Conservation (phyloP, 2,113 vertebrate genomes). For the Nansenia antarctica region DNA sequence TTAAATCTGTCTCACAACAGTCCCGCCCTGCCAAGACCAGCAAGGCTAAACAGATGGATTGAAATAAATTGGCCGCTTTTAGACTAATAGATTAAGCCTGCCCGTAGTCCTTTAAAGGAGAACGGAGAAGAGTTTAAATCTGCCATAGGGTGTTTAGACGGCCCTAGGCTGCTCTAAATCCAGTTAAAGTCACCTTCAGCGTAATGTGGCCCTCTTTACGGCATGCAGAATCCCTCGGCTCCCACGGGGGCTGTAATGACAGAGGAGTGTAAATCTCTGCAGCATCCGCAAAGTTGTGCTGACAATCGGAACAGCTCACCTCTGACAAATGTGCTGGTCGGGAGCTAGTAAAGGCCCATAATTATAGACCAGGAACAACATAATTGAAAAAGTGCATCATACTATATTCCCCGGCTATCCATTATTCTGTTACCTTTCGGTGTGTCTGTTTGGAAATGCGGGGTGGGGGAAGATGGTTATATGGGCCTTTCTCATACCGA, state of each 20-base stretch:
- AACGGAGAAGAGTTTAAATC: slow-evolving; percentile 71
- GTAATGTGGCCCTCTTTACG: slow-evolving; percentile 75
- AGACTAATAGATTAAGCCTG: slow-evolving; percentile 76
- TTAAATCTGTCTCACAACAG: slow-evolving; percentile 74
- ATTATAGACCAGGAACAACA: slow-evolving; percentile 66
- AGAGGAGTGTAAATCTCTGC: slow-evolving; percentile 72
- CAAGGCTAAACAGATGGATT: slow-evolving; percentile 77
- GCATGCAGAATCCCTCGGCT: slow-evolving; percentile 70
- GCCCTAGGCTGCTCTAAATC: slow-evolving; percentile 70
- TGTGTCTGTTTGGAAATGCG: slow-evolving; percentile 13
- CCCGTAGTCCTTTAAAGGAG: slow-evolving; percentile 63
- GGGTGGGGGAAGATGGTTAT: not conserved
- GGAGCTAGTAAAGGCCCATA: slow-evolving; percentile 54
- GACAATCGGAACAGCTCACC: slow-evolving; percentile 58
- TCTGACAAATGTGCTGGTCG: slow-evolving; percentile 62
- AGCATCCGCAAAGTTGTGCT: slow-evolving; percentile 64
- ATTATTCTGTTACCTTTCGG: slow-evolving; percentile 27
- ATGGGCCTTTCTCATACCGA: slow-evolving; percentile 4
- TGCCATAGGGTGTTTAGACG: slow-evolving; percentile 61
- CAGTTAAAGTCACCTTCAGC: slow-evolving; percentile 82
- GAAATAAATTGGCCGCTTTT: slow-evolving; percentile 77
- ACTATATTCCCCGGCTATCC: slow-evolving; percentile 42
- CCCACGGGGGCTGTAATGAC: slow-evolving; percentile 68
- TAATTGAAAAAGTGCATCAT: slow-evolving; percentile 54
- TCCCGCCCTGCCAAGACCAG: slow-evolving; percentile 59